Conservation (phyloP, 1,140 invertebrate species). For the Brachionus calyciflorus region DNA sequence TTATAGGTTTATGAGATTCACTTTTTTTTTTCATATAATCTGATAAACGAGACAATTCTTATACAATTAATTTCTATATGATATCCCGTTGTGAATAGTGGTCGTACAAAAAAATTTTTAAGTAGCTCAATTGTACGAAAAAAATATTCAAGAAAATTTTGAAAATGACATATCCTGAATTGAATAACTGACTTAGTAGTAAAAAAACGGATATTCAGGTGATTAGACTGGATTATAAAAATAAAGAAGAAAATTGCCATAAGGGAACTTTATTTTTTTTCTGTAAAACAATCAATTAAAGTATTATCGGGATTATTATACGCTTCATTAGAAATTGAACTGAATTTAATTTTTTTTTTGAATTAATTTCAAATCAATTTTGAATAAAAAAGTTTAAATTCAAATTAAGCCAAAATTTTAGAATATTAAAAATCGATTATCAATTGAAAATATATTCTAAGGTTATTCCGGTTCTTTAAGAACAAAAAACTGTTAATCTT, state of each 20-base stretch:
- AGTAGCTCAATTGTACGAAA: no score
- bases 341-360: neutral
- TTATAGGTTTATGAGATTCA: no score
- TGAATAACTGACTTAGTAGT: no score
- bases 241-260: conserved; percentile 8
- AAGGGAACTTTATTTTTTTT: neutral
- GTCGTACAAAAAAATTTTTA: no score
- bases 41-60: no score
- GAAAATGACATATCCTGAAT: no score
- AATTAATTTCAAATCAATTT: conserved; percentile 26
- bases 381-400: conserved; percentile 5
- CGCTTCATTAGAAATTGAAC: conserved; percentile 6
- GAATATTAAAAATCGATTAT: conserved; percentile 41
- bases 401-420: neutral
- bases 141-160: no score
- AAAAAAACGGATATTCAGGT: conserved; percentile 42
- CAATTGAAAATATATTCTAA: neutral
- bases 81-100: no score
- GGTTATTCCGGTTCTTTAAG: conserved; percentile 10
- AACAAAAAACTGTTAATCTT: no score
- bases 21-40: no score
- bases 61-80: no score
- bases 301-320: conserved; percentile 28
- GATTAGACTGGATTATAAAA: conserved; percentile 29
- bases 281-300: conserved; percentile 7